phyloP scores from a whole-genome alignment of 2,113 vertebrate species.

The Panurus biarmicus region DNA sequence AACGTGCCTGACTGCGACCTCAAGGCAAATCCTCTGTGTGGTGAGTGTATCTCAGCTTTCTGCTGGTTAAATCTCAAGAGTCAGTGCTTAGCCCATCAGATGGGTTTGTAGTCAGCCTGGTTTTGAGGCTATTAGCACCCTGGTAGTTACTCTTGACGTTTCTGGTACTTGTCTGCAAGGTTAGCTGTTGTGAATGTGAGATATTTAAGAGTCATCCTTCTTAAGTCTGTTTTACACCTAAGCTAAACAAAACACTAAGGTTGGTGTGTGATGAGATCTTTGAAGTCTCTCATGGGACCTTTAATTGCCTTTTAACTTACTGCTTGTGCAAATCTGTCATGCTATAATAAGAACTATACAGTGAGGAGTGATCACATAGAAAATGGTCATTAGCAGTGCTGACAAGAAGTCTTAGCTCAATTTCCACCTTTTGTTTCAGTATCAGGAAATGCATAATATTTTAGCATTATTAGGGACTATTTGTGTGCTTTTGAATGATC shows the following conservation, averaged over 20 bases:
- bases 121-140: background rate
- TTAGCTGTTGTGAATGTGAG: background rate
- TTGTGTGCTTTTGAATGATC: background rate
- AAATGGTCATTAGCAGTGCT: background rate
- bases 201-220: background rate
- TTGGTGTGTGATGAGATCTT: background rate
- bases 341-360: background rate
- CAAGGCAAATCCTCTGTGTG: background rate
- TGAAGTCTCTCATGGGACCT: background rate
- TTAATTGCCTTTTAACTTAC: background rate
- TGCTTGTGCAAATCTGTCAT: background rate
- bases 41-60: background rate
- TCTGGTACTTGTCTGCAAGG: background rate
- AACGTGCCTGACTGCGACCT: accelerated
- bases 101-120: background rate
- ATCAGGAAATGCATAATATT: background rate
- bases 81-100: background rate
- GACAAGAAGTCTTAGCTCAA: background rate
- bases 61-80: background rate
- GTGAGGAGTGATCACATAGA: background rate
- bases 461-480: background rate
- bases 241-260: background rate
- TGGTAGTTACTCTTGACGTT: background rate
- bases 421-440: background rate
- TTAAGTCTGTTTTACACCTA: background rate